Conservation (phyloP, 1,140 invertebrate genomes). For the Geopemphigus sp. region DNA sequence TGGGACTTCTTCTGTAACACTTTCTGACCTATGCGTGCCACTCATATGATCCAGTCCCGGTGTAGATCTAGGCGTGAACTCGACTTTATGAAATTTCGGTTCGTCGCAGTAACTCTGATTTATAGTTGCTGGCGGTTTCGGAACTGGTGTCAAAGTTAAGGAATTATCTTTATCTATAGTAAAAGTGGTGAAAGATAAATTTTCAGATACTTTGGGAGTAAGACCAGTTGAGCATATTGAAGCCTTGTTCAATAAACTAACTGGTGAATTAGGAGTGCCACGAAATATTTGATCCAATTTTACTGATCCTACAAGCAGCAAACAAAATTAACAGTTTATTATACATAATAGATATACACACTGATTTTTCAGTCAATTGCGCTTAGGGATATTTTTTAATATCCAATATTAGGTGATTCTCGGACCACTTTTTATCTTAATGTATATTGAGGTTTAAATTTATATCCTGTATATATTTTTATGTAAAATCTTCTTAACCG, state of each 20-base stretch:
- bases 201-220: slow-evolving; percentile 7
- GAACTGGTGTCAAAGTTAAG: slow-evolving; percentile 14
- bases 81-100: slow-evolving; percentile 40
- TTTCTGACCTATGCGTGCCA: not conserved
- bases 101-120: slow-evolving; percentile 31
- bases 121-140: not conserved
- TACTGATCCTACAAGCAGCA: slow-evolving; percentile 52
- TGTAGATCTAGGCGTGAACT: slow-evolving; percentile 50
- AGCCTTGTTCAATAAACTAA: slow-evolving; percentile 51
- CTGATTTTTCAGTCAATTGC: no score
- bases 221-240: slow-evolving; percentile 25
- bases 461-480: no score
- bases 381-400: no score
- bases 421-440: no score
- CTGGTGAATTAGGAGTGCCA: slow-evolving; percentile 52
- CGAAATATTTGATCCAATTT: slow-evolving; percentile 54
- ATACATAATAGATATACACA: no score
- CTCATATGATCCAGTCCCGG: slow-evolving; percentile 32
- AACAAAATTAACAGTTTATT: not conserved
- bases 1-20: not conserved
- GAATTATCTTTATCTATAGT: slow-evolving; percentile 34
- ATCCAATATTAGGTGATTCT: no score
- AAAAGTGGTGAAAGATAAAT: slow-evolving; percentile 26
- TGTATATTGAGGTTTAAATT: no score
- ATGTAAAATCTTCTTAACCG: no score